phyloP scores from a whole-genome alignment of 2,113 vertebrate genomes.

The Mohoua ochrocephala region DNA sequence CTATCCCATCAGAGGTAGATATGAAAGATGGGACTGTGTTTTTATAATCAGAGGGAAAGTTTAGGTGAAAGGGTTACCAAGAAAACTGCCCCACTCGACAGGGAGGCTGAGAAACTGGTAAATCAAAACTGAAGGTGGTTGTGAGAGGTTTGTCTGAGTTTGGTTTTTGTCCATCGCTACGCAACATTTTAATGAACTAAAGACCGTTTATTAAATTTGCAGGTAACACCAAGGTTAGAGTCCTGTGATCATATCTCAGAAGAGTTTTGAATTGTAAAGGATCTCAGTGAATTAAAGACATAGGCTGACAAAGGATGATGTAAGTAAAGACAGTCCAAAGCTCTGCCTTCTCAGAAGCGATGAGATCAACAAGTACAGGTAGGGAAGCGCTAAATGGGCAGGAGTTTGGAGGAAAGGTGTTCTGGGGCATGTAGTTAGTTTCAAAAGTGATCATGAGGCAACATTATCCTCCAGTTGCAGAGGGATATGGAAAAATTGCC shows the following conservation, averaged over 20 bases:
- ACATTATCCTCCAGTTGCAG: rapidly evolving
- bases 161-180: neutral
- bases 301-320: neutral
- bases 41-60: neutral
- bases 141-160: neutral
- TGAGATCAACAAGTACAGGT: neutral
- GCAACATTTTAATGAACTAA: neutral
- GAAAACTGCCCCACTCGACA: neutral
- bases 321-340: neutral
- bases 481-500: neutral
- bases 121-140: neutral
- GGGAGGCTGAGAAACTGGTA: neutral
- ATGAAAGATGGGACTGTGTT: neutral
- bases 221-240: neutral
- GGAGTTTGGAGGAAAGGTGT: neutral
- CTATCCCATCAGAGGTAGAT: neutral
- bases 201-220: neutral
- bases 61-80: neutral
- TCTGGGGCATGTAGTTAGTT: rapidly evolving
- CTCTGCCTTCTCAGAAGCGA: neutral
- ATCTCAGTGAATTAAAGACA: neutral
- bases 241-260: neutral
- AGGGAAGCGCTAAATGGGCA: neutral
- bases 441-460: neutral
- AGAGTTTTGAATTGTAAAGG: neutral